Percentiles rank a stretch among this genome's conserved stretches.
phyloP scores from a whole-genome alignment of 2,797 vertebrate species.

The Toxotes lorentzi region DNA sequence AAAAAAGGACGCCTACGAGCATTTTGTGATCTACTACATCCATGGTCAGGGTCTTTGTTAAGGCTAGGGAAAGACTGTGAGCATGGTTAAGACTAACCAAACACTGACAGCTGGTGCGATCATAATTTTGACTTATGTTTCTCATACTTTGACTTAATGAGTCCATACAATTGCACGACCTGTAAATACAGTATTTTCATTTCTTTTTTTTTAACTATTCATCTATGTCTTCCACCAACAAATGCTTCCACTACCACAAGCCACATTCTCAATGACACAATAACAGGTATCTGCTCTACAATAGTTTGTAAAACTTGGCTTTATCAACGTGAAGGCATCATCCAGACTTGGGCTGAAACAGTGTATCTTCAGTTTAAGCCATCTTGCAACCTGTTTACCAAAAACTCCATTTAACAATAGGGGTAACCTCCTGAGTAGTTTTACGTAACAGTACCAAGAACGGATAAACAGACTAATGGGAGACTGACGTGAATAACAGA shows the following conservation, averaged over 20 bases:
- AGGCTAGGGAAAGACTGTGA: not conserved
- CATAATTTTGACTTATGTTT: not conserved
- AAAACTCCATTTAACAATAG: no score
- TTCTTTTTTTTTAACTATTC: not conserved
- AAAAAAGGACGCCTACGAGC: not conserved
- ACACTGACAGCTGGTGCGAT: not conserved
- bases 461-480: conserved; percentile 28
- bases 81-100: not conserved
- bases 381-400: not conserved
- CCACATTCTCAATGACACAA: not conserved
- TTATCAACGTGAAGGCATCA: not conserved
- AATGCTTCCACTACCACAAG: not conserved
- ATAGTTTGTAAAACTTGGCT: not conserved
- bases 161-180: not conserved
- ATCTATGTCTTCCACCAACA: not conserved
- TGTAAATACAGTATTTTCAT: not conserved
- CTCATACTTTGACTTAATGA: no score
- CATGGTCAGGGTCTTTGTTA: not conserved
- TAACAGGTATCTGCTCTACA: not conserved
- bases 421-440: not conserved
- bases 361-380: not conserved
- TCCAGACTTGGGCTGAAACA: not conserved
- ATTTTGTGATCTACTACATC: not conserved
- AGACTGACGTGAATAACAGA: conserved; percentile 39
- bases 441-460: conserved; percentile 20